phyloP scores from a whole-genome alignment of 2,113 vertebrate species.

The Paracyprichromis sp. region DNA sequence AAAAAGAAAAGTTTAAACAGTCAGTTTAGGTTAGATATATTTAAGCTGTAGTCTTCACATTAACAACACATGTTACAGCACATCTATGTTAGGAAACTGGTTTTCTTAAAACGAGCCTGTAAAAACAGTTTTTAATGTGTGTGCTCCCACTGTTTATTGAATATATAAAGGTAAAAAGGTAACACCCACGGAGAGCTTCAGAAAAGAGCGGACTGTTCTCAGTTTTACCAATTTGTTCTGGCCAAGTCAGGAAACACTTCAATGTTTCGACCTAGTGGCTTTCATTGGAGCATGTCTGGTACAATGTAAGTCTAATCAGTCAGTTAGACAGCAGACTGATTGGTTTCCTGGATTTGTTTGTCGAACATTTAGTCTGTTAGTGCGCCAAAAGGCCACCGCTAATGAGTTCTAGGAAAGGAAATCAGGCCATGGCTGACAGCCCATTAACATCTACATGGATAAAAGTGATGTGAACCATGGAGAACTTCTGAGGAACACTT shows the following conservation, averaged over 20 bases:
- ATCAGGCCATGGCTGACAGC: not conserved
- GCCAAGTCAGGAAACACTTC: not conserved
- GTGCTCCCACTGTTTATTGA: not conserved
- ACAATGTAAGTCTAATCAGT: not conserved
- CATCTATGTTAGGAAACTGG: not conserved
- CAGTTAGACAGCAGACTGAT: not conserved
- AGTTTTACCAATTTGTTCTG: not conserved
- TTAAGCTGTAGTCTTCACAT: not conserved
- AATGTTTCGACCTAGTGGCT: not conserved
- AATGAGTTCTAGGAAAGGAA: conserved; percentile 25
- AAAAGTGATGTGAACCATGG: not conserved
- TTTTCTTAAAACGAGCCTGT: not conserved
- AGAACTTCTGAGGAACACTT: not conserved
- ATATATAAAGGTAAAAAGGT: not conserved
- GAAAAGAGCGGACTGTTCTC: not conserved
- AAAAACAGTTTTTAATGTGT: not conserved
- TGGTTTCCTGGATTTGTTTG: not conserved
- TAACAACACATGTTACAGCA: not conserved
- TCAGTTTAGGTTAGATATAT: not conserved
- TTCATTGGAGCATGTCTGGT: not conserved
- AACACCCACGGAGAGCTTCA: not conserved
- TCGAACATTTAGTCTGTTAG: not conserved
- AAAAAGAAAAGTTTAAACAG: not conserved
- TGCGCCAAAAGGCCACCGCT: not conserved
- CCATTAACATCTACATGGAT: not conserved